Evolutionary conservation across 2,113 vertebrate species (phyloP).

Genomic region (Mesocricetus auratus): DNA sequence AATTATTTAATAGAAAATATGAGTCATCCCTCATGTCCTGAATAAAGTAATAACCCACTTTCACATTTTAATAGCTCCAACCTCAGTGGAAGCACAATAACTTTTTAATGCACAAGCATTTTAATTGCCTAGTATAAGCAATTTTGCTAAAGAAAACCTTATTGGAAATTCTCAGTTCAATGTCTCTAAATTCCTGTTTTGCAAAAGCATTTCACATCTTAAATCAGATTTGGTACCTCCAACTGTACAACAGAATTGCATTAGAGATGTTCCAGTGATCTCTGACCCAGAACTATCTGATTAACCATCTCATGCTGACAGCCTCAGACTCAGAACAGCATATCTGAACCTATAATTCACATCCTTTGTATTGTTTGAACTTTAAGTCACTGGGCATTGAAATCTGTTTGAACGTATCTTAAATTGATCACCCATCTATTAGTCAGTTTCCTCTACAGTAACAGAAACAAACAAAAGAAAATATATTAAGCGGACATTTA

Average conservation of each 20-base stretch:
- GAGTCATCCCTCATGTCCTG: neutral
- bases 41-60: neutral
- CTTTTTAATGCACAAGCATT: slow-evolving; percentile 26
- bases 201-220: neutral
- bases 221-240: neutral
- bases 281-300: neutral
- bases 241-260: neutral
- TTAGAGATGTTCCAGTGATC: neutral
- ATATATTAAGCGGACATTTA: neutral
- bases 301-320: neutral
- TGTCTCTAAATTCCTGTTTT: neutral
- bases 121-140: neutral
- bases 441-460: neutral
- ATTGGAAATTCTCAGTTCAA: neutral
- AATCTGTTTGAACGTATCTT: neutral
- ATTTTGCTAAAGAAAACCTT: slow-evolving; percentile 16
- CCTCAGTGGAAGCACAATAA: neutral
- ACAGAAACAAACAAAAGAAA: neutral
- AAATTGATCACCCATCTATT: neutral
- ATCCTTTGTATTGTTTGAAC: neutral
- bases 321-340: neutral
- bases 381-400: neutral
- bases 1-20: neutral
- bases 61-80: neutral
- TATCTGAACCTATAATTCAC: neutral